A percentile compares a stretch with the other conserved stretches of the same genome.
Conservation (phyloP, 2,888 invertebrate species). For the Meandrusa payeni region DNA sequence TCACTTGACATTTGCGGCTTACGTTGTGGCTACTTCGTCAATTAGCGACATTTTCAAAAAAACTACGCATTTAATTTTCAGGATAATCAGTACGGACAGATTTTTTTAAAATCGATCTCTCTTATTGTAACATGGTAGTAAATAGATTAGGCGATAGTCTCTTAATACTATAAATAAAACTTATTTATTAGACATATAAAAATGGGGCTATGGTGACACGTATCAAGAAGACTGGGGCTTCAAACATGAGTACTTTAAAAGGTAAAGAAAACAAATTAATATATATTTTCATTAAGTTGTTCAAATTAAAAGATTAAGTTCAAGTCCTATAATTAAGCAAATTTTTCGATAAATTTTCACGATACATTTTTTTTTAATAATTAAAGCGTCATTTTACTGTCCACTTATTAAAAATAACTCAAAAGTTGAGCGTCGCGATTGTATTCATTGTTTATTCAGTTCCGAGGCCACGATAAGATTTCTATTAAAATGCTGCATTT, state of each 20-base stretch:
- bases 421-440: conserved; percentile 18
- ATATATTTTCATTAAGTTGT: not conserved
- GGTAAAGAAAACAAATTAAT: conserved; percentile 17
- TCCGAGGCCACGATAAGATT: conserved; percentile 14
- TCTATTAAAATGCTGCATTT: conserved; percentile 23
- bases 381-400: no score
- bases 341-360: no score
- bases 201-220: conserved; percentile 21
- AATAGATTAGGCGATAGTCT: conserved; percentile 9
- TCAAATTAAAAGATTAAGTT: no score
- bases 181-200: conserved; percentile 1
- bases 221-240: conserved; percentile 9
- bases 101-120: not conserved
- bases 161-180: not conserved
- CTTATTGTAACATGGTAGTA: conserved; percentile 10
- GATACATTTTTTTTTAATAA: no score
- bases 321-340: no score
- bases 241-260: conserved; percentile 23
- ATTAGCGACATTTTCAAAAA: conserved; percentile 42
- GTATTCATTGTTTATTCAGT: conserved; percentile 18
- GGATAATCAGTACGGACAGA: no score
- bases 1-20: conserved; percentile 68
- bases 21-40: conserved; percentile 51
- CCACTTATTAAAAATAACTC: conserved; percentile 9
- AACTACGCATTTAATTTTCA: conserved; percentile 21